phyloP scores from a whole-genome alignment of 2,113 vertebrate genomes.

The Oncorhynchus gorbuscha region DNA sequence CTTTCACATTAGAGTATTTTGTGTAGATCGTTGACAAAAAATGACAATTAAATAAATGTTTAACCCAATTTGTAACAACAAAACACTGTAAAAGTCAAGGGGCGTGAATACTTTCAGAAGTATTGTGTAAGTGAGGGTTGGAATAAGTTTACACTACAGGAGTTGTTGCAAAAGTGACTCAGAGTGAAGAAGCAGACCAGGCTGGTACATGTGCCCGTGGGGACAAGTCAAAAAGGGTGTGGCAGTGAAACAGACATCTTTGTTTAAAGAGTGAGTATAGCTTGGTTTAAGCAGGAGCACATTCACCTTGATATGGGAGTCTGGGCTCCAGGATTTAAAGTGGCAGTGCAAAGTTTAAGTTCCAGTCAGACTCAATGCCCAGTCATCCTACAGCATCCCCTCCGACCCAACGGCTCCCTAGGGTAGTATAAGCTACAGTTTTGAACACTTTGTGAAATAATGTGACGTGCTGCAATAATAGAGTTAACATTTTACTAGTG shows the following conservation, averaged over 20 bases:
- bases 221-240: slow-evolving; percentile 59
- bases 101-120: slow-evolving; percentile 2
- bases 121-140: background rate
- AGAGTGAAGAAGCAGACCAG: slow-evolving; percentile 16
- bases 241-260: slow-evolving; percentile 52
- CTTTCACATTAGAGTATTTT: slow-evolving; percentile 20
- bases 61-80: background rate
- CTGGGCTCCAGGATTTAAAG: slow-evolving; percentile 31
- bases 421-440: background rate
- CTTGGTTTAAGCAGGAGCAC: slow-evolving; percentile 52
- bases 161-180: background rate
- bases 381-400: background rate
- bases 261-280: slow-evolving; percentile 62
- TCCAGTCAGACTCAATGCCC: background rate
- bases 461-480: background rate
- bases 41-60: slow-evolving; percentile 8
- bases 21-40: slow-evolving; percentile 56
- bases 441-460: background rate
- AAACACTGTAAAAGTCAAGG: slow-evolving; percentile 18
- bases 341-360: slow-evolving; percentile 16
- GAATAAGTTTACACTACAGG: background rate
- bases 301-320: slow-evolving; percentile 23
- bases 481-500: slow-evolving; percentile 9
- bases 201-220: slow-evolving; percentile 9
- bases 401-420: background rate